Base-by-base conservation (phyloP, 2,888 invertebrate genomes). In the Mongoloraphidia duomilia region DNA sequence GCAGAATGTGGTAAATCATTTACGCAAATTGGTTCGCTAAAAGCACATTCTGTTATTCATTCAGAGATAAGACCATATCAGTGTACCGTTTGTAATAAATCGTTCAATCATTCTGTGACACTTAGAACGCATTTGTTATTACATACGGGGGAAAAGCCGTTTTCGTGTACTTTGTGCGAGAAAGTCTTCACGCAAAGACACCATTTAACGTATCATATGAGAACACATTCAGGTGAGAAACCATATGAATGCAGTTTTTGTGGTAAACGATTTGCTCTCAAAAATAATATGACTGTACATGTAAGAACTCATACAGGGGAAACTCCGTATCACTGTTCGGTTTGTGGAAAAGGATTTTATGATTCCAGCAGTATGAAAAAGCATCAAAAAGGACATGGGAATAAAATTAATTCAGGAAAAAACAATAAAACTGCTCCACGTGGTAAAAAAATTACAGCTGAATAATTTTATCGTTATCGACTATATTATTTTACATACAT, bases 321-420 rank as follows among this genome's bases (percentile, higher is more conserved):
- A 17, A 48, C 43, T 3, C 52, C 50, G 14, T 54, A 49, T 44
- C 34, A 46, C 14, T 55, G 55, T 39, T 34, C 49, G 12, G 40
- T 49, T 26, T 55, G 55, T 39, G 54, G 52, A 12, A 47, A 47
- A 41, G 46, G 50, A 4, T 54, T 52, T 37, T 53, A 49, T 45
- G 43, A 52, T 14, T 41, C 49, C n/a, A 45, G 41, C 9, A 39
- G 50, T n/a, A 46, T 47, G 41, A 53, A 52, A 12, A 44, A 49
- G 10, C 53, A 53, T 44, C 41, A 49, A 35, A 41, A 33, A 35
- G 35, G 40, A 13, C 55, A 55, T 37, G 26, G 26, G 6, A 26
- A 5, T 26, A 26, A 26, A 26, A 26, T 6, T 1, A 26, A 26
- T 6, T 3, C 26, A 3, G 26, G 26, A 26, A 26, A 26, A 26